Percentiles rank a stretch among this genome's conserved stretches.
Evolutionary conservation across 2,797 vertebrate genomes (phyloP).

Genomic region (Adelosebastes latens): DNA sequence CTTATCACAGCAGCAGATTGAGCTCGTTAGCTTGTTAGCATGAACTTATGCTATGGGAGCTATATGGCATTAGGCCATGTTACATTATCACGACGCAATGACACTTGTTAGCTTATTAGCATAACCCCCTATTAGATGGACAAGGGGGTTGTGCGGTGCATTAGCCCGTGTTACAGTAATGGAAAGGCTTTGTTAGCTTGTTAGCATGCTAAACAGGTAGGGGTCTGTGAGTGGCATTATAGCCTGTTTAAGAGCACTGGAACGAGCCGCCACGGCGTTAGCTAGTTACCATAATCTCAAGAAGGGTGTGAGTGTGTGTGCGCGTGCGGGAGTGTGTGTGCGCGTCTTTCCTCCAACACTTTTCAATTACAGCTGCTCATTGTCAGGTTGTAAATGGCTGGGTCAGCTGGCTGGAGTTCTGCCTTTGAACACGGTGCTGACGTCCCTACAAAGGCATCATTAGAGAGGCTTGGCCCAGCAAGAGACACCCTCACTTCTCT

Average conservation of each 20-base stretch:
- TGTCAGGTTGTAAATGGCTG: slow-evolving; percentile 77
- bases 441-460: slow-evolving; percentile 78
- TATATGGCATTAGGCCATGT: slow-evolving; percentile 69
- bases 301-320: slow-evolving; percentile 12
- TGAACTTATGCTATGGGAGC: slow-evolving; percentile 68
- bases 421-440: slow-evolving; percentile 74
- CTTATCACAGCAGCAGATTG: slow-evolving; percentile 60
- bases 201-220: slow-evolving; percentile 74
- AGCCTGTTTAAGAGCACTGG: slow-evolving; percentile 59
- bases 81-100: slow-evolving; percentile 59
- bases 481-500: slow-evolving; percentile 64
- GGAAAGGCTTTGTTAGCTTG: slow-evolving; percentile 66
- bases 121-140: slow-evolving; percentile 68
- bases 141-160: slow-evolving; percentile 38
- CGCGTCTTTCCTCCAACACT: slow-evolving; percentile 54
- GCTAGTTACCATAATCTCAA: slow-evolving; percentile 62
- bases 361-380: slow-evolving; percentile 81
- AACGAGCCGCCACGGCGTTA: slow-evolving; percentile 42
- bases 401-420: slow-evolving; percentile 78
- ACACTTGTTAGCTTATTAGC: slow-evolving; percentile 77
- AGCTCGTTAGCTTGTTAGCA: slow-evolving; percentile 72
- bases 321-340: slow-evolving; percentile 7
- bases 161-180: slow-evolving; percentile 64
- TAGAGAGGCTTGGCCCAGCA: slow-evolving; percentile 66
- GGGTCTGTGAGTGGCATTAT: slow-evolving; percentile 55